phyloP scores from a whole-genome alignment of 2,113 vertebrate genomes.

The Callithrix jacchus region DNA sequence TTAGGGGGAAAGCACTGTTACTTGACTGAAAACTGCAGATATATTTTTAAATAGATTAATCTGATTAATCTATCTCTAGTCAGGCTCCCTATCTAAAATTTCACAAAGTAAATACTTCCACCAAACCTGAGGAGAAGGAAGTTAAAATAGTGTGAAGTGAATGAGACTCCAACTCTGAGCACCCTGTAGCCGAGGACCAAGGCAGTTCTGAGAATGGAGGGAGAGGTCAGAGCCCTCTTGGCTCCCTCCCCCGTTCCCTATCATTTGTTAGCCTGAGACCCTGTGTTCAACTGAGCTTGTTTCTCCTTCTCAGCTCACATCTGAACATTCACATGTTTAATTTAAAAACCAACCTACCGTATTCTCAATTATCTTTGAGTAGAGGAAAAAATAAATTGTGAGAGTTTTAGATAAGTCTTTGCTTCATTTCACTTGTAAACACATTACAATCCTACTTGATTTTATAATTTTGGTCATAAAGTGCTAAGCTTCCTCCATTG shows the following conservation, averaged over 20 bases:
- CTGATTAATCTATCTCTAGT: background rate
- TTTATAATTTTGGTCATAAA: constrained; percentile 54
- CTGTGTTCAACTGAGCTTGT: background rate
- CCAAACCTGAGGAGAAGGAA: background rate
- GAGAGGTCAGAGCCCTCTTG: background rate
- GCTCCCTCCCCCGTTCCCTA: background rate
- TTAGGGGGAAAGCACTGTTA: background rate
- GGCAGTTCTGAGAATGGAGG: background rate
- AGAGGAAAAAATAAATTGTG: constrained; percentile 13
- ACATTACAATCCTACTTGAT: constrained; percentile 44
- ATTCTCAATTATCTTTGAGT: constrained; percentile 49
- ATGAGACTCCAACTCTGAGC: background rate
- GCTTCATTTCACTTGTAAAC: constrained; percentile 59
- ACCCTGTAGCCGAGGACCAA: background rate
- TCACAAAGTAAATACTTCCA: constrained; percentile 6
- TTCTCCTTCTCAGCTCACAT: background rate
- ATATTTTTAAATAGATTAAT: background rate
- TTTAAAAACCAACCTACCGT: background rate
- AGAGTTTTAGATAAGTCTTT: constrained; percentile 20
- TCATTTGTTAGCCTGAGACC: background rate
- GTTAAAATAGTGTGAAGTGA: constrained; percentile 1
- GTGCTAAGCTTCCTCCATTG: background rate
- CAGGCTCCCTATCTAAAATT: background rate
- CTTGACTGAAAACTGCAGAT: background rate
- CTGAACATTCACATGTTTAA: background rate